These are phyloP conservation scores for Hypselothyrea guttata DNA, from an alignment of 2,888 invertebrate species.

Conservation along the genomic window DNA sequence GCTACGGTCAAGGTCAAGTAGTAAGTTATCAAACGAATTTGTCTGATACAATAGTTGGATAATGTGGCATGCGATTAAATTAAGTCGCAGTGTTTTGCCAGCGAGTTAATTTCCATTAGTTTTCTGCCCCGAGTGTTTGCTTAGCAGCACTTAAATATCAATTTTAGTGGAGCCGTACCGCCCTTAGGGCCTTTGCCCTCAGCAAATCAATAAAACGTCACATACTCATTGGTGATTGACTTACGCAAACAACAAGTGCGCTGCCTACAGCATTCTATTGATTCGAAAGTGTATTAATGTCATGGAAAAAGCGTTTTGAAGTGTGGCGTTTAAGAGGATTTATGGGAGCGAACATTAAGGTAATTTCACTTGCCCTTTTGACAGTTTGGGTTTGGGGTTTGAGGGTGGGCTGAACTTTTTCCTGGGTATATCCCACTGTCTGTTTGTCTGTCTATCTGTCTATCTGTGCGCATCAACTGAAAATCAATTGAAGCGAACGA, in stretches of 20 bases:
- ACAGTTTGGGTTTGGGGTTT: not conserved
- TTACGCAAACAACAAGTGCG: slow-evolving; percentile 11
- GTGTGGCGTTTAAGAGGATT: slow-evolving; percentile 36
- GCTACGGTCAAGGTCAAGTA: slow-evolving; percentile 29
- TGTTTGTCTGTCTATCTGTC: slow-evolving; percentile 15
- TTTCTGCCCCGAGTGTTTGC: slow-evolving; percentile 2
- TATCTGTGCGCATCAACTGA: slow-evolving; percentile 36
- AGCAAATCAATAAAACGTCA: slow-evolving; percentile 7
- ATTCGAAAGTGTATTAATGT: not conserved
- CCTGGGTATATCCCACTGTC: not conserved
- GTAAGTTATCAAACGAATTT: slow-evolving; percentile 8
- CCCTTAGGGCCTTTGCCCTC: slow-evolving; percentile 8
- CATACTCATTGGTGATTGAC: slow-evolving; percentile 19
- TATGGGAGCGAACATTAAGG: slow-evolving; percentile 25
- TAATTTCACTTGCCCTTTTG: slow-evolving; percentile 39
- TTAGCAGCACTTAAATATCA: slow-evolving; percentile 35
- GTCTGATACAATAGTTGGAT: slow-evolving; percentile 14
- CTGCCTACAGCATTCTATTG: not conserved
- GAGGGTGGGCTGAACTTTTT: slow-evolving; percentile 16
- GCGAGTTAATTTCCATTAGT: slow-evolving; percentile 18
- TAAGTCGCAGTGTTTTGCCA: slow-evolving; percentile 3
- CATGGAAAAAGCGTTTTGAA: slow-evolving; percentile 10
- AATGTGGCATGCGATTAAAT: slow-evolving; percentile 11
- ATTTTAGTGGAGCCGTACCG: slow-evolving; percentile 10
- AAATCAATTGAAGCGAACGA: slow-evolving; percentile 64